Evolutionary conservation across 2,797 vertebrate genomes (phyloP).

Genomic region (Danionella dracula): DNA sequence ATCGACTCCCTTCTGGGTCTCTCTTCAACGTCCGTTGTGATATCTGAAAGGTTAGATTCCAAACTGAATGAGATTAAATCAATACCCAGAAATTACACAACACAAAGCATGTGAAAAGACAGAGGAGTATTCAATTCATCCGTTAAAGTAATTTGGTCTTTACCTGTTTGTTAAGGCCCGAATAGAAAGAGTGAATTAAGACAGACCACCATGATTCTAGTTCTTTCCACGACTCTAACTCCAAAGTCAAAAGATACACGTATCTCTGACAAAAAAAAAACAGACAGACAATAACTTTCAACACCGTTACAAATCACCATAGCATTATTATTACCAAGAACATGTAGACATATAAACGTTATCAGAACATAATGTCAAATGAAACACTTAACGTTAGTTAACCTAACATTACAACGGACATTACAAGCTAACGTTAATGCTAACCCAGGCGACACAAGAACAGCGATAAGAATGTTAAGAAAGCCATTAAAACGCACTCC

Average conservation of each 20-base stretch:
- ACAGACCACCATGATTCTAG: constrained; percentile 20
- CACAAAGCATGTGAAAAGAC: neutral
- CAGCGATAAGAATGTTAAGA: neutral
- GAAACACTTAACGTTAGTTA: too few species aligned
- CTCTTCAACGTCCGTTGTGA: constrained; percentile 44
- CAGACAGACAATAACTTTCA: too few species aligned
- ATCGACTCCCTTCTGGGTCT: constrained; percentile 22
- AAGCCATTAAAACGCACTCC: neutral
- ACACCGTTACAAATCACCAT: too few species aligned
- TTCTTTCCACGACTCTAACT: neutral
- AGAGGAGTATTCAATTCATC: neutral
- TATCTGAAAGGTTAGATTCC: neutral
- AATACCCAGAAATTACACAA: neutral
- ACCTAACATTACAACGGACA: too few species aligned
- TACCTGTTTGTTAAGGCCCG: constrained; percentile 39
- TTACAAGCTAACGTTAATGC: too few species aligned
- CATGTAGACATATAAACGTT: too few species aligned
- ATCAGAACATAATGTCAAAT: too few species aligned
- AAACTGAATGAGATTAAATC: neutral
- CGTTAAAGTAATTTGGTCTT: neutral
- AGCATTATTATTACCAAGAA: too few species aligned
- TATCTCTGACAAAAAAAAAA: too few species aligned
- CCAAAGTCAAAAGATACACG: too few species aligned
- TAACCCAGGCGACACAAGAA: too few species aligned
- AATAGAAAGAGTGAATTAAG: constrained; percentile 12